phyloP scores from a whole-genome alignment of 2,888 invertebrate species.

The Steinernema carpocapsae region DNA sequence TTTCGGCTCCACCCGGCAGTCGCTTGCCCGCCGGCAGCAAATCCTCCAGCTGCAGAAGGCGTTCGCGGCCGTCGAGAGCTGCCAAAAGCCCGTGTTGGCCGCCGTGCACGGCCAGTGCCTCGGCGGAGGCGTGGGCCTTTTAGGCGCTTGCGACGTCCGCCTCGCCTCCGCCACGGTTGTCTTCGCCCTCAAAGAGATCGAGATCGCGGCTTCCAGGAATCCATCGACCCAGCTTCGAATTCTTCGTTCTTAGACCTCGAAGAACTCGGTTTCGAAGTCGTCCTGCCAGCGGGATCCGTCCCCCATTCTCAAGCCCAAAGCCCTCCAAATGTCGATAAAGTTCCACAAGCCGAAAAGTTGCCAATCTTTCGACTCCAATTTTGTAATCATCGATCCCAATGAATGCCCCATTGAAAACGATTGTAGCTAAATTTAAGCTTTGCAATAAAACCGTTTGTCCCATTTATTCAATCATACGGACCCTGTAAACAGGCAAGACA shows the following conservation, averaged over 20 bases:
- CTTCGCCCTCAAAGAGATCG: slow-evolving; percentile 86
- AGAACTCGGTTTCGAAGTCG: slow-evolving; percentile 85
- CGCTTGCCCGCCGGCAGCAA: slow-evolving; percentile 40
- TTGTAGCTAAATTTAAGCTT: no score
- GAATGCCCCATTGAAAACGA: no score
- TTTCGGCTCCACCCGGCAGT: slow-evolving; percentile 49
- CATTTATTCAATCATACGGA: no score
- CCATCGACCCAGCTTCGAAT: slow-evolving; percentile 88
- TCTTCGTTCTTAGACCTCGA: slow-evolving; percentile 88
- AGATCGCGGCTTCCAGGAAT: slow-evolving; percentile 87
- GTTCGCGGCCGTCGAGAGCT: slow-evolving; percentile 72
- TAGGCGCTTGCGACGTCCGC: slow-evolving; percentile 87
- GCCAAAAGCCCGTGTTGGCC: slow-evolving; percentile 86
- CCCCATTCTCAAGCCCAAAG: slow-evolving; percentile 77
- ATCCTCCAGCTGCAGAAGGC: slow-evolving; percentile 51
- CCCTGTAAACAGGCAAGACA: no score
- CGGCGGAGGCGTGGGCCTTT: slow-evolving; percentile 87
- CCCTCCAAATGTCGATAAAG: slow-evolving; percentile 77
- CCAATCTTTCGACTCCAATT: background rate
- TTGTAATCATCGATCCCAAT: no score
- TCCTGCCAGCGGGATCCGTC: slow-evolving; percentile 79
- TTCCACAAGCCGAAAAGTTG: slow-evolving; percentile 73
- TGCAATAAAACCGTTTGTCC: no score
- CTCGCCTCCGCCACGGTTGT: slow-evolving; percentile 87
- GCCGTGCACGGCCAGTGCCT: slow-evolving; percentile 87